Evolutionary conservation across 2,797 vertebrate genomes (phyloP).

Genomic region (Muraenolepis orangiensis): DNA sequence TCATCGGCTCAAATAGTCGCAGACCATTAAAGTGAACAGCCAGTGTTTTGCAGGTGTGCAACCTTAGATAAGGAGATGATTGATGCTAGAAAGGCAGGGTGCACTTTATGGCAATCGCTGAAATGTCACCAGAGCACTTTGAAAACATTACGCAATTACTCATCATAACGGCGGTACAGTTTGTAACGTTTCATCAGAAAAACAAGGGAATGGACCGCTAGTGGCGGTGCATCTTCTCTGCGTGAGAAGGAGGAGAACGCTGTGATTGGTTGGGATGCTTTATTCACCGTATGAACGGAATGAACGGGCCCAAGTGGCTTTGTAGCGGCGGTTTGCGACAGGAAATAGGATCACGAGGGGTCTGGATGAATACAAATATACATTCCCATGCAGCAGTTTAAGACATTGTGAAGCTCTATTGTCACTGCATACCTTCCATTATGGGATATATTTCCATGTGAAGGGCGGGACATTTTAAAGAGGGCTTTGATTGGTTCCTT

Average conservation of each 20-base stretch:
- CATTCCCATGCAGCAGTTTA: not conserved
- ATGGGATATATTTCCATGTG: not conserved
- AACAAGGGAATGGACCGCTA: constrained; percentile 44
- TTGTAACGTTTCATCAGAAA: constrained; percentile 35
- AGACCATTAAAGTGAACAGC: constrained; percentile 12
- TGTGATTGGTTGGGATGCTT: constrained; percentile 13
- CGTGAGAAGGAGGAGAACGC: constrained; percentile 40
- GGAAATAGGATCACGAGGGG: not conserved
- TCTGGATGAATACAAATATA: not conserved
- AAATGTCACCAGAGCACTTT: constrained; percentile 51
- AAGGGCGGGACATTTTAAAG: not conserved
- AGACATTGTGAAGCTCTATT: not conserved
- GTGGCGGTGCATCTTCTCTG: constrained; percentile 29
- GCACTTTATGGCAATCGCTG: constrained; percentile 21
- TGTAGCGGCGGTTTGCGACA: not conserved
- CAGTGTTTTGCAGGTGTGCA: constrained; percentile 23
- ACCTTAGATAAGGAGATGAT: constrained; percentile 30
- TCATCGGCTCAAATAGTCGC: not conserved
- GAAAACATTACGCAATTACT: constrained; percentile 49
- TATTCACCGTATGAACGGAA: constrained; percentile 2
- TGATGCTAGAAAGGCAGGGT: constrained; percentile 31
- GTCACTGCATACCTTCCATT: not conserved
- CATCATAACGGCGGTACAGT: constrained; percentile 32
- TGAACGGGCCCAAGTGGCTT: constrained; percentile 18
- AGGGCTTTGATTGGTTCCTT: not conserved